These are phyloP conservation scores for Ryuthela nishihirai DNA, from an alignment of 2,888 invertebrate genomes.

Conservation along the genomic window DNA sequence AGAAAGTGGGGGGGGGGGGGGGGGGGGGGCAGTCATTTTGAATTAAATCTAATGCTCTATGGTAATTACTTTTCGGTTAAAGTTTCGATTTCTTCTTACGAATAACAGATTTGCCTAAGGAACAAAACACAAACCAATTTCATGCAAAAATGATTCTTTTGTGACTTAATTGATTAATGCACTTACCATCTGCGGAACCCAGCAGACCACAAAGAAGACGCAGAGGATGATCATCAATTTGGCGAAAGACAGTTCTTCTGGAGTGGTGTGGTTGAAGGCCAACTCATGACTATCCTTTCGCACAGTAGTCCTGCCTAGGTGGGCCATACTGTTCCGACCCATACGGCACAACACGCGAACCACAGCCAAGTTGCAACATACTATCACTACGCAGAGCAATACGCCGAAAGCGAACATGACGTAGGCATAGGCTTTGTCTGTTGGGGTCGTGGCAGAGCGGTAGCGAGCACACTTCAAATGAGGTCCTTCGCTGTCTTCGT, in stretches of 20 bases:
- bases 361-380: conserved; percentile 76
- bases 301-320: conserved; percentile 50
- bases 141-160: too few relatives aligned
- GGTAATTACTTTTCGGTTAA: too few relatives aligned
- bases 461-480: conserved; percentile 64
- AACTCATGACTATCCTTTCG: conserved; percentile 5
- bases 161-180: too few relatives aligned
- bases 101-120: too few relatives aligned
- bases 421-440: conserved; percentile 62
- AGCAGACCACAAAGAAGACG: conserved; percentile 75
- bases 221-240: conserved; percentile 77
- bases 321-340: conserved; percentile 41
- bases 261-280: conserved; percentile 56
- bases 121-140: too few relatives aligned
- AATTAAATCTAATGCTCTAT: too few relatives aligned
- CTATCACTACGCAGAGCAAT: conserved; percentile 67
- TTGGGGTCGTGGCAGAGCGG: conserved; percentile 61
- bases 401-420: conserved; percentile 58
- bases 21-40: too few relatives aligned
- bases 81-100: too few relatives aligned
- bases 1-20: too few relatives aligned
- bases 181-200: conserved; percentile 81
- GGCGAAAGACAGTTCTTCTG: conserved; percentile 79
- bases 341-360: conserved; percentile 63
- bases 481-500: conserved; percentile 55